phyloP scores from a whole-genome alignment of 2,797 vertebrate genomes.

The Cynopterus sphinx region DNA sequence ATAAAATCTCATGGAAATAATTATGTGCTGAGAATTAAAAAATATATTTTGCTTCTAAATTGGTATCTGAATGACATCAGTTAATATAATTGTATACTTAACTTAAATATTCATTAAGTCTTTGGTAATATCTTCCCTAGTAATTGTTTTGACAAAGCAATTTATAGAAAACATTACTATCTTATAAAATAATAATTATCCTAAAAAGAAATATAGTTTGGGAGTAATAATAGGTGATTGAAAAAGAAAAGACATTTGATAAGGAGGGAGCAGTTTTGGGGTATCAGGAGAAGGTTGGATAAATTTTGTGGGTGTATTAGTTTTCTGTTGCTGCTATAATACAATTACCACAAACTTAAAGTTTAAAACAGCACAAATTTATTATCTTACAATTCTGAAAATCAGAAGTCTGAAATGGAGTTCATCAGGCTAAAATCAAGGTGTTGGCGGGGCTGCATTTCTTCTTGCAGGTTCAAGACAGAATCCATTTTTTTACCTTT shows the following conservation, averaged over 20 bases:
- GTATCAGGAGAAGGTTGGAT: neutral
- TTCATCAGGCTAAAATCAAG: neutral
- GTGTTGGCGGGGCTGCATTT: neutral
- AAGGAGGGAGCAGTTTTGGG: neutral
- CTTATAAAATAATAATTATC: slow-evolving; percentile 26
- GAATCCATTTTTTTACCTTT: neutral
- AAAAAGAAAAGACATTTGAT: neutral
- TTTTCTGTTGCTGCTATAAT: neutral
- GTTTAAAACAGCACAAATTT: neutral
- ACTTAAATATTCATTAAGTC: slow-evolving; percentile 58
- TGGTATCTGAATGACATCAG: slow-evolving; percentile 59
- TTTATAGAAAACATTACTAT: slow-evolving; percentile 56
- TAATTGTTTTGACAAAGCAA: slow-evolving; percentile 64
- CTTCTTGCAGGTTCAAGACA: neutral
- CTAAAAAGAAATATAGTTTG: slow-evolving; percentile 31
- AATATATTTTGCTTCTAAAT: slow-evolving; percentile 56
- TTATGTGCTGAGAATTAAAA: slow-evolving; percentile 36
- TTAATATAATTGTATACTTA: slow-evolving; percentile 51
- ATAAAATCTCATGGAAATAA: slow-evolving; percentile 1
- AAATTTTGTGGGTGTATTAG: neutral
- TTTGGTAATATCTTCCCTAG: slow-evolving; percentile 7
- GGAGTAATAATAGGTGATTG: neutral
- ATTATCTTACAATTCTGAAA: neutral
- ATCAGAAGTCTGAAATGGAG: neutral
- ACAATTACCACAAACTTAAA: neutral